Conservation (phyloP, 2,888 invertebrate species). For the Sepioteuthis lessoniana region DNA sequence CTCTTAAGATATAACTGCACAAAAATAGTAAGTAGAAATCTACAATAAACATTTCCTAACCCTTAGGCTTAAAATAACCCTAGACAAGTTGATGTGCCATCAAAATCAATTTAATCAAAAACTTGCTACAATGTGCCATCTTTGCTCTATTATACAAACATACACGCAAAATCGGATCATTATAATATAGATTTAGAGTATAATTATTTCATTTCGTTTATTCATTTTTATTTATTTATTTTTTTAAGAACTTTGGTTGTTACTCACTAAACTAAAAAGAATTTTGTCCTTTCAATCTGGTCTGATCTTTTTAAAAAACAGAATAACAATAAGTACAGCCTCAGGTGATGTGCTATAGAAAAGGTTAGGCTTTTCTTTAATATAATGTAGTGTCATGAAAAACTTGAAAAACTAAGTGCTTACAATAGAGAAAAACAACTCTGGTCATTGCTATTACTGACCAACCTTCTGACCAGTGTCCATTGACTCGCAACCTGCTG, state of each 20-base stretch:
- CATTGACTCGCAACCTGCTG: neutral
- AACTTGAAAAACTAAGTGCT: neutral
- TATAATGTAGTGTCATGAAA: neutral
- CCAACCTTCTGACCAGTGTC: neutral
- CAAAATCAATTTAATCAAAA: too few species aligned
- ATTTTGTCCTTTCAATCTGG: too few species aligned
- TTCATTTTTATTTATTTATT: neutral
- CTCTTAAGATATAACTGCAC: too few species aligned
- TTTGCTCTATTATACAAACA: too few species aligned
- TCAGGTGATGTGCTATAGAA: neutral
- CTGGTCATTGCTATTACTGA: neutral
- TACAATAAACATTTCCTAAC: too few species aligned
- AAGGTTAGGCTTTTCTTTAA: neutral
- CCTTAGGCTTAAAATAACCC: too few species aligned
- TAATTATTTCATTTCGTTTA: neutral
- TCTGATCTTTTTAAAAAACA: neutral
- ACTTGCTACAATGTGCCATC: too few species aligned
- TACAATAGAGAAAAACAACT: neutral
- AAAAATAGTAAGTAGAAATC: too few species aligned
- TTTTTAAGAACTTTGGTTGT: too few species aligned
- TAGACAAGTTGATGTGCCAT: too few species aligned
- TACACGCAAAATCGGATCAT: too few species aligned
- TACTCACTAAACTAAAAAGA: too few species aligned
- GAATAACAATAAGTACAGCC: neutral
- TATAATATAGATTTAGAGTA: neutral